Evolutionary conservation across 1,140 invertebrate species (phyloP).

Genomic region (Acromyrmex heyeri): DNA sequence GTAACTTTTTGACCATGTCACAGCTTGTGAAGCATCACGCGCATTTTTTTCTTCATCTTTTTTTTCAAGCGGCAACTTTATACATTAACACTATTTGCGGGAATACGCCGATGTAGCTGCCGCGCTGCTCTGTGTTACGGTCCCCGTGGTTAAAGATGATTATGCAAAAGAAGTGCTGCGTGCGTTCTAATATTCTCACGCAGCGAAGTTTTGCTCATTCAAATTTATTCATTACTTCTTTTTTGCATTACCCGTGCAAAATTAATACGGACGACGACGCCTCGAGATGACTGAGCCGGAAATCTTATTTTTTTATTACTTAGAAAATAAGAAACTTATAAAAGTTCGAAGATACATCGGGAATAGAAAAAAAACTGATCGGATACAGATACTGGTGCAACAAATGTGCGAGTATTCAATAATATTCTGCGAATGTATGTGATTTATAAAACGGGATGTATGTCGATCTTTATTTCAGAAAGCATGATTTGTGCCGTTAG

Average conservation of each 20-base stretch:
- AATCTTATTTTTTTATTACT: constrained; percentile 19
- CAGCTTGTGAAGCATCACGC: constrained; percentile 48
- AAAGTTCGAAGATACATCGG: background rate
- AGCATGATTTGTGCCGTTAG: background rate
- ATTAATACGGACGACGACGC: constrained; percentile 51
- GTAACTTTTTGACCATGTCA: constrained; percentile 35
- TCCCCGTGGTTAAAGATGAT: constrained; percentile 65
- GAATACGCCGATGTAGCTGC: background rate
- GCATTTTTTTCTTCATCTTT: background rate
- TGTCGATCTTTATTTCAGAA: constrained; percentile 2
- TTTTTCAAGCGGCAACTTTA: constrained; percentile 31
- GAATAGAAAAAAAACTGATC: background rate
- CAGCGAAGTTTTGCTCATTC: constrained; percentile 65
- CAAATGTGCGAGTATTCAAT: background rate
- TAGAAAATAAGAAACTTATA: background rate
- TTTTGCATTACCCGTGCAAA: constrained; percentile 55
- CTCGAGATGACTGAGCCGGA: background rate
- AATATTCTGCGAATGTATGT: background rate
- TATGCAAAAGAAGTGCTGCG: constrained; percentile 53
- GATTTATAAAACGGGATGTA: background rate
- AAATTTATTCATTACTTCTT: constrained; percentile 72
- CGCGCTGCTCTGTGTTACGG: constrained; percentile 31
- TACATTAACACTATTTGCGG: constrained; percentile 43
- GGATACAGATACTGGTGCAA: background rate
- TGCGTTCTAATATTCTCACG: constrained; percentile 65